Evolutionary conservation across 2,797 vertebrate species (phyloP).

Genomic region (Lithobates pipiens): DNA sequence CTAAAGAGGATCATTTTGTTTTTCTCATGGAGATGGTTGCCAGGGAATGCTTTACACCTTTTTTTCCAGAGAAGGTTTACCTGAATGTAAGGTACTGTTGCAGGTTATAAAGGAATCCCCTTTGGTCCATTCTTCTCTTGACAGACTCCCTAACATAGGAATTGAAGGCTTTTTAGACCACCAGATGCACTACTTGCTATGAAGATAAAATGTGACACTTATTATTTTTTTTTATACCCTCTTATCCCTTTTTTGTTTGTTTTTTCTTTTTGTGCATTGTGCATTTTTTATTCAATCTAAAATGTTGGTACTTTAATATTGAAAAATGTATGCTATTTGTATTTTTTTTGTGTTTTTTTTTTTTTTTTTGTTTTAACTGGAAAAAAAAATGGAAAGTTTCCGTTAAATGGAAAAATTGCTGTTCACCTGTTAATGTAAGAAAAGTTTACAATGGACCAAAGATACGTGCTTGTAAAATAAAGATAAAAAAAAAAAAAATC

Average conservation of each 20-base stretch:
- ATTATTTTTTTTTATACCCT: background rate
- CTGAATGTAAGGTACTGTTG: too few species aligned
- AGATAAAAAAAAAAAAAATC: slow-evolving; percentile 7
- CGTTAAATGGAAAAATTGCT: slow-evolving; percentile 41
- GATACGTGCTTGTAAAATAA: slow-evolving; percentile 22
- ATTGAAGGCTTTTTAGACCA: background rate
- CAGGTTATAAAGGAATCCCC: too few species aligned
- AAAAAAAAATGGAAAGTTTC: slow-evolving; percentile 16
- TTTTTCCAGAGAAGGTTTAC: too few species aligned
- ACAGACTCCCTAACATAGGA: too few species aligned
- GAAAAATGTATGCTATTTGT: slow-evolving; percentile 14
- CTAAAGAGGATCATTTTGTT: too few species aligned
- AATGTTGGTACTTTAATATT: slow-evolving; percentile 40
- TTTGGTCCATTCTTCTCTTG: too few species aligned
- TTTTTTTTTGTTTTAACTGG: slow-evolving; percentile 41
- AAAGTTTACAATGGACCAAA: slow-evolving; percentile 57
- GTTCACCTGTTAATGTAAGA: slow-evolving; percentile 37
- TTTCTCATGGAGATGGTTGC: too few species aligned
- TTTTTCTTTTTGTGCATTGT: slow-evolving; percentile 8
- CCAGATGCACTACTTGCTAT: slow-evolving; percentile 30
- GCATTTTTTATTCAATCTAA: slow-evolving; percentile 26
- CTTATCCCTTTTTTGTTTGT: background rate
- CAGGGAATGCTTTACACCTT: too few species aligned
- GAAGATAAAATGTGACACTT: slow-evolving; percentile 47
- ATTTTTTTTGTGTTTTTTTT: slow-evolving; percentile 33